Evolutionary conservation across 2,113 vertebrate genomes (phyloP).

Genomic region (Sphyrna mokarran): DNA sequence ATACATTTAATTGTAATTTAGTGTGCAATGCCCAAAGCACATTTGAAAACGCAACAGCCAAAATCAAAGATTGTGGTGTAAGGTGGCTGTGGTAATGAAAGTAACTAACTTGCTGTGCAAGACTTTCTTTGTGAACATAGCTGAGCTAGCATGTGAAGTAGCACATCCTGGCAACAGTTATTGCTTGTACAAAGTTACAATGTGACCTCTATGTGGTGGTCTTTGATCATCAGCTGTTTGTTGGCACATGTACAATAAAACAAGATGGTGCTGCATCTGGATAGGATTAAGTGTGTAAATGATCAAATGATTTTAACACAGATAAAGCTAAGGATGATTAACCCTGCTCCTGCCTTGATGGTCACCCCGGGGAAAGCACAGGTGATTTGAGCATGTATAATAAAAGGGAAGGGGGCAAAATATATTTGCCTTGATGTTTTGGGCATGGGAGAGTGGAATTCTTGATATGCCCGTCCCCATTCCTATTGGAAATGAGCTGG

Average conservation of each 20-base stretch:
- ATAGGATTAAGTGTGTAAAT: conserved; percentile 4
- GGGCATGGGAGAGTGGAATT: background rate
- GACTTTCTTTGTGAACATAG: background rate
- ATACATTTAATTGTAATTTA: background rate
- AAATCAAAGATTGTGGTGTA: background rate
- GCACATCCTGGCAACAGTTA: background rate
- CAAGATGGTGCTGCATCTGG: background rate
- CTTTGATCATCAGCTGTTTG: conserved; percentile 3
- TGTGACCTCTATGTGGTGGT: background rate
- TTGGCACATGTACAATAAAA: background rate
- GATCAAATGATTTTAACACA: background rate
- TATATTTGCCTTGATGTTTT: background rate
- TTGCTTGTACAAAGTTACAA: background rate
- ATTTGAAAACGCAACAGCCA: background rate
- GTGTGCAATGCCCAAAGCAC: background rate
- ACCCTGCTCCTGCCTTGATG: background rate
- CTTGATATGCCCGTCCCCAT: background rate
- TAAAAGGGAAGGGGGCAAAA: background rate
- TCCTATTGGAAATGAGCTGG: background rate
- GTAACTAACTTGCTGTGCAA: background rate
- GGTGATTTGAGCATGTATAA: background rate
- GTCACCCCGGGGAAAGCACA: background rate
- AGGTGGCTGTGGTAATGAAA: background rate
- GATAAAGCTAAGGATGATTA: background rate
- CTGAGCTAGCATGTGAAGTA: background rate